Conservation (phyloP, 2,797 vertebrate species). For the Phrynocephalus forsythii region DNA sequence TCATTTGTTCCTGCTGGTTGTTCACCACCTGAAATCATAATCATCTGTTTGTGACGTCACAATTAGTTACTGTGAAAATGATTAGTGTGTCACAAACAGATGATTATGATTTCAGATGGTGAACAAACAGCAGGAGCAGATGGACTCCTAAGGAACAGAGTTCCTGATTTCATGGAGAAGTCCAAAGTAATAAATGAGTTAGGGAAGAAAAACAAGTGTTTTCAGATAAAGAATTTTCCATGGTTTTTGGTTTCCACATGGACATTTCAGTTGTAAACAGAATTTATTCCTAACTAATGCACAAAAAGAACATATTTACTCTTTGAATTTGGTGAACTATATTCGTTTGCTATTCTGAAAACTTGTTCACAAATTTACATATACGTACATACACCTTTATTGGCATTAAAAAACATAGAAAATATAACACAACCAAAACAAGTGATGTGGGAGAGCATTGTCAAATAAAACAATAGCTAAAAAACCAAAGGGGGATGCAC, state of each 20-base stretch:
- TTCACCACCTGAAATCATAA: slow-evolving; percentile 76
- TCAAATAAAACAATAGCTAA: too few species aligned
- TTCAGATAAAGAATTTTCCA: slow-evolving; percentile 24
- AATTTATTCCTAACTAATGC: background rate
- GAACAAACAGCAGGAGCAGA: slow-evolving; percentile 76
- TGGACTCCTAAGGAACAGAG: slow-evolving; percentile 73
- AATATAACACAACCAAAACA: too few species aligned
- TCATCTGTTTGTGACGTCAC: slow-evolving; percentile 71
- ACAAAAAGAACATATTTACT: slow-evolving; percentile 11
- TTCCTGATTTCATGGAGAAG: slow-evolving; percentile 60
- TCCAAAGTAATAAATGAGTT: slow-evolving; percentile 67
- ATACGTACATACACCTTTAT: too few species aligned
- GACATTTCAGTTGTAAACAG: slow-evolving; percentile 8
- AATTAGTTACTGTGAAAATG: slow-evolving; percentile 71
- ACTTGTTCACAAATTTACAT: background rate
- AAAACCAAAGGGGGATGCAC: too few species aligned
- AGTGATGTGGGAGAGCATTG: too few species aligned
- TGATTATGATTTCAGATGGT: slow-evolving; percentile 77
- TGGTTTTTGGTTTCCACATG: slow-evolving; percentile 37
- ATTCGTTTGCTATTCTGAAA: background rate
- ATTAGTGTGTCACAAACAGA: slow-evolving; percentile 74
- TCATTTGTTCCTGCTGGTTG: slow-evolving; percentile 73
- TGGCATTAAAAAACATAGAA: too few species aligned
- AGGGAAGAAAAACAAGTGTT: slow-evolving; percentile 62
- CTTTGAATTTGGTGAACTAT: background rate